Evolutionary conservation across 1,140 invertebrate genomes (phyloP), one percentile per base, ranked within the genome.

Genomic region (Phthorimaea operculella): DNA sequence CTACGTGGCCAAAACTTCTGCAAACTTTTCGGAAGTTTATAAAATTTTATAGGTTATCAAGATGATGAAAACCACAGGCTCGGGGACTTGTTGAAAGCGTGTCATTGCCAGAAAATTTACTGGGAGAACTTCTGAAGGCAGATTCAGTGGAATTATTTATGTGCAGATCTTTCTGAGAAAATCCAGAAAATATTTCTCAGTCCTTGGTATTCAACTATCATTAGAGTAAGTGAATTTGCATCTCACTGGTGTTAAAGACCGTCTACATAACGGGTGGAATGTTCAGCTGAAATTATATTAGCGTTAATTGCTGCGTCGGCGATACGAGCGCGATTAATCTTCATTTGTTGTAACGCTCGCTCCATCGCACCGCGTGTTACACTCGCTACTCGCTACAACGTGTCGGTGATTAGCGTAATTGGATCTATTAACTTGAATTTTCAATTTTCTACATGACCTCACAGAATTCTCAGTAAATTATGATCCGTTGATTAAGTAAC

Each of bases 281-380:
- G 21, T 28, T 28, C 21, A 12, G 36, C 36, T 39, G 36, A 61
- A 64, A 66, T 66, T 59, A 63, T 66, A 66, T 70, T 68, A 66
- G 55, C 64, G 51, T 66, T 76, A 72, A 76, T 76, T 67, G 68
- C 10, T 66, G 68, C n/a, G 66, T 63, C 36, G 15, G 48, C 55
- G 58, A 11, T 28, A 34, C 39, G 52, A 33, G 50, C 58, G 49
- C 51, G 59, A 72, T 73, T 72, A 66, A 64, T 67, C 69, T 70
- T 67, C 60, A 75, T 71, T 71, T 72, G 63, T 67, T 47, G 44
- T n/a, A 39, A 12, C 8, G 36, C 15, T 47, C 44, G 15, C 44
- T 12, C 44, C 44, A 17, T 16, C 15, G 44, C 44, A 4, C 11
- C 15, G 44, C 16, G 21, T 16, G 44, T 15, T 47, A 15, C 44